These are phyloP conservation scores for Atrina japonica DNA, from an alignment of 2,888 invertebrate genomes.

Conservation along the genomic window DNA sequence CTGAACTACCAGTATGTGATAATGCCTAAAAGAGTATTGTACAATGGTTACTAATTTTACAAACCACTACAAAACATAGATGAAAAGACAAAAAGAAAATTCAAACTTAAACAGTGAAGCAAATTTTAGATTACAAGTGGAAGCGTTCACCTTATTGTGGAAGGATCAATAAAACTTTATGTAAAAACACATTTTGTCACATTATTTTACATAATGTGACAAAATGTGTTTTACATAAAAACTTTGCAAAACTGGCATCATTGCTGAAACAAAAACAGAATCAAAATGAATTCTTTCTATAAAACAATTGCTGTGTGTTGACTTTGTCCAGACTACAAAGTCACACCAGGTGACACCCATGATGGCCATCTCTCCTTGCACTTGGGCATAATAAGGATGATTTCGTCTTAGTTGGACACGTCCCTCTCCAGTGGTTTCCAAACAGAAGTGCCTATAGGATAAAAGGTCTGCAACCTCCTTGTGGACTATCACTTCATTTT, in stretches of 20 bases:
- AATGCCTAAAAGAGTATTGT: no score
- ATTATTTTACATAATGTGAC: no score
- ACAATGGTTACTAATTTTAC: no score
- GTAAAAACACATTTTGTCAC: no score
- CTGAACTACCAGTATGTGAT: no score
- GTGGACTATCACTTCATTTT: neutral
- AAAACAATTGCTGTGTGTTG: slow-evolving; percentile 24
- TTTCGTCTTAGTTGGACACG: slow-evolving; percentile 23
- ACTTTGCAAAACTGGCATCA: slow-evolving; percentile 24
- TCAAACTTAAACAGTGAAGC: no score
- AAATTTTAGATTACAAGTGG: no score
- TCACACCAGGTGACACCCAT: slow-evolving; percentile 48
- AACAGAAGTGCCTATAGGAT: neutral
- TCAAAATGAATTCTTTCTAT: slow-evolving; percentile 46
- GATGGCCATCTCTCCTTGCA: slow-evolving; percentile 52
- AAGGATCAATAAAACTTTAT: no score
- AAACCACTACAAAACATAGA: no score
- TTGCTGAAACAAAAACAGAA: neutral
- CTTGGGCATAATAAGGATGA: slow-evolving; percentile 48
- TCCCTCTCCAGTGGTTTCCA: neutral
- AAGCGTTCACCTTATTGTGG: no score
- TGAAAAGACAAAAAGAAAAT: no score
- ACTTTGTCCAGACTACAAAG: slow-evolving; percentile 47
- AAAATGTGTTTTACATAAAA: slow-evolving; percentile 9
- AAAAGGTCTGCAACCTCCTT: slow-evolving; percentile 16